These are phyloP conservation scores for Atherinomorus stipes DNA, from an alignment of 2,113 vertebrate species.

Conservation along the genomic window DNA sequence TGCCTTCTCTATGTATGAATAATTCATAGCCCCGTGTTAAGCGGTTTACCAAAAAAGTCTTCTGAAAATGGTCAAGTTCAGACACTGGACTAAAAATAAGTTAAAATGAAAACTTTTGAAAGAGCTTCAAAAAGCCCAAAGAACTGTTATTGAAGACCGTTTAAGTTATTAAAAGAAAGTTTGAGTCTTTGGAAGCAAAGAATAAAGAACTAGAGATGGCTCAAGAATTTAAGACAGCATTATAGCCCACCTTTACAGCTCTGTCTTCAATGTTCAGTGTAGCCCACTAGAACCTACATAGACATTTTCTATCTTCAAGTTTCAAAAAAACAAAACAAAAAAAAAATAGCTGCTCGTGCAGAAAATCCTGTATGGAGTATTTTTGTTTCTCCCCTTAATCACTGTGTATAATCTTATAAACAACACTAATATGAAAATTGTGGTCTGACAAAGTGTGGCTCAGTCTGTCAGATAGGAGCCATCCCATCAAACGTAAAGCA, in stretches of 20 bases:
- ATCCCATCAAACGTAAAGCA: constrained; percentile 44
- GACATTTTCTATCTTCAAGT: neutral
- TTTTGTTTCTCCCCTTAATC: neutral
- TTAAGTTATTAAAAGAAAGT: neutral
- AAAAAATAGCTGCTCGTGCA: neutral
- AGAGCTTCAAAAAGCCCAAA: neutral
- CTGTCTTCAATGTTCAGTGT: no score
- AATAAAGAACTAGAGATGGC: neutral
- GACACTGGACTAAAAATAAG: neutral
- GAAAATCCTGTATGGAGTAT: neutral
- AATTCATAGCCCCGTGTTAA: no score
- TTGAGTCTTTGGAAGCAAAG: neutral
- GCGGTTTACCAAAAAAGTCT: no score
- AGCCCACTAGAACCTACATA: no score
- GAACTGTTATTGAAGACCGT: neutral
- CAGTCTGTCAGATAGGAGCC: constrained; percentile 9
- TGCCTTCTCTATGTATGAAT: no score
- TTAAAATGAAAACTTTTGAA: neutral
- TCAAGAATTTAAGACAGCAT: neutral
- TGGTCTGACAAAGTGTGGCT: no score
- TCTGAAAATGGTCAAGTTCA: neutral
- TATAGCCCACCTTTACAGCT: neutral
- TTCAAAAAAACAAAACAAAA: neutral
- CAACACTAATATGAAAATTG: neutral
- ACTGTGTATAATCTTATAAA: neutral